Evolutionary conservation across 2,113 vertebrate genomes (phyloP).

Genomic region (Protobothrops flavoviridis): DNA sequence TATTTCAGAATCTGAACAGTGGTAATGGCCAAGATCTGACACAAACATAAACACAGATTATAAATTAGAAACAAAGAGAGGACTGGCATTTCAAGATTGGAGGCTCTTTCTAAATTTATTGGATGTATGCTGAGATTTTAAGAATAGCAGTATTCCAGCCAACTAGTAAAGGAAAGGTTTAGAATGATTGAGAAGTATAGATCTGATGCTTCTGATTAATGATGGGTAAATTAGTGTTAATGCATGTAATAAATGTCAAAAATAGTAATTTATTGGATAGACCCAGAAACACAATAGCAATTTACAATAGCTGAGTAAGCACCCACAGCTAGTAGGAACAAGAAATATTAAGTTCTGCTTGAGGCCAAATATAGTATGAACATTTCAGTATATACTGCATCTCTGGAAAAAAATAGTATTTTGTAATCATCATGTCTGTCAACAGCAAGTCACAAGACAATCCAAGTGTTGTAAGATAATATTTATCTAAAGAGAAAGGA

Average conservation of each 20-base stretch:
- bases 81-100: slow-evolving; percentile 41
- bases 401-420: background rate
- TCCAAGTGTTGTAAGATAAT: background rate
- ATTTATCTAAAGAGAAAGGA: background rate
- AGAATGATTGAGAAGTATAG: slow-evolving; percentile 64
- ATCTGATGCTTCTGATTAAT: slow-evolving; percentile 61
- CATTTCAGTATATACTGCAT: background rate
- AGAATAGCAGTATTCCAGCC: slow-evolving; percentile 67
- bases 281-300: slow-evolving; percentile 8
- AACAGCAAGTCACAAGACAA: background rate
- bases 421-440: background rate
- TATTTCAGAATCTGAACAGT: slow-evolving; percentile 61
- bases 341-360: slow-evolving; percentile 24
- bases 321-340: slow-evolving; percentile 41
- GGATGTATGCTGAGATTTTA: slow-evolving; percentile 60
- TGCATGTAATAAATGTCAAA: slow-evolving; percentile 60
- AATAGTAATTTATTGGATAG: slow-evolving; percentile 55
- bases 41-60: slow-evolving; percentile 59
- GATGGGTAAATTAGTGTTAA: slow-evolving; percentile 61
- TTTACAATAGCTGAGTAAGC: slow-evolving; percentile 47
- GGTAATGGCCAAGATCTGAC: slow-evolving; percentile 51
- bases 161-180: slow-evolving; percentile 59
- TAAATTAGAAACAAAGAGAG: slow-evolving; percentile 65
- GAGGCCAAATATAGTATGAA: background rate
- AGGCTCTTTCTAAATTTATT: slow-evolving; percentile 63